A percentile compares a stretch with the other conserved stretches of the same genome.
These are phyloP conservation scores for Pogonus chalceus DNA, from an alignment of 1,140 invertebrate species.

Conservation along the genomic window DNA sequence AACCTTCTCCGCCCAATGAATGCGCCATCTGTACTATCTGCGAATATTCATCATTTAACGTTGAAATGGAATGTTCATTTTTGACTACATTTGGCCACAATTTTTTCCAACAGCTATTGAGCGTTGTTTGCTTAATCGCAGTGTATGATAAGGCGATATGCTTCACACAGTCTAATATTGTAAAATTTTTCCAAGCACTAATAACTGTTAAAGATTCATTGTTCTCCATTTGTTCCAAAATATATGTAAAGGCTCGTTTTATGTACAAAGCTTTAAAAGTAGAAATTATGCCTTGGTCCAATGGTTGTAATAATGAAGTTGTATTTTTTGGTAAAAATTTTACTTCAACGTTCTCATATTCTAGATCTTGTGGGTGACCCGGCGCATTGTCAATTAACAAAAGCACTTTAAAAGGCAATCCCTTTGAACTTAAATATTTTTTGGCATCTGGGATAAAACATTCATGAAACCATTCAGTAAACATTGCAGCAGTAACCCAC, in stretches of 20 bases:
- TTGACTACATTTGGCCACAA: background rate
- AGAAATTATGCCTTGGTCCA: background rate
- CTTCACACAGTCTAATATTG: background rate
- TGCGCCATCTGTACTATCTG: no score
- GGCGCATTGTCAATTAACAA: background rate
- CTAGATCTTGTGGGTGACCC: background rate
- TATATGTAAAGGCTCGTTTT: background rate
- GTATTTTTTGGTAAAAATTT: background rate
- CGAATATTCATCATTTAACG: no score
- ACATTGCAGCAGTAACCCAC: constrained; percentile 18
- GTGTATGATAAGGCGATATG: background rate
- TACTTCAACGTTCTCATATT: background rate
- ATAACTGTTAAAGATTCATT: background rate
- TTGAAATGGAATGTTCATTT: no score
- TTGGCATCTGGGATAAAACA: constrained; percentile 18
- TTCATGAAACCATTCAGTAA: constrained; percentile 17
- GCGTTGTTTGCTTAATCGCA: background rate
- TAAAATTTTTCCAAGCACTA: background rate
- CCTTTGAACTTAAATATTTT: constrained; percentile 14
- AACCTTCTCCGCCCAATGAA: no score
- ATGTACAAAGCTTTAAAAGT: background rate
- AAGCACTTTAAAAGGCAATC: background rate
- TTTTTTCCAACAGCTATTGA: background rate
- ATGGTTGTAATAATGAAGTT: background rate
- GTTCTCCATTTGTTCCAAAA: background rate